Conservation (phyloP, 2,797 vertebrate species). For the Microtus agrestis region DNA sequence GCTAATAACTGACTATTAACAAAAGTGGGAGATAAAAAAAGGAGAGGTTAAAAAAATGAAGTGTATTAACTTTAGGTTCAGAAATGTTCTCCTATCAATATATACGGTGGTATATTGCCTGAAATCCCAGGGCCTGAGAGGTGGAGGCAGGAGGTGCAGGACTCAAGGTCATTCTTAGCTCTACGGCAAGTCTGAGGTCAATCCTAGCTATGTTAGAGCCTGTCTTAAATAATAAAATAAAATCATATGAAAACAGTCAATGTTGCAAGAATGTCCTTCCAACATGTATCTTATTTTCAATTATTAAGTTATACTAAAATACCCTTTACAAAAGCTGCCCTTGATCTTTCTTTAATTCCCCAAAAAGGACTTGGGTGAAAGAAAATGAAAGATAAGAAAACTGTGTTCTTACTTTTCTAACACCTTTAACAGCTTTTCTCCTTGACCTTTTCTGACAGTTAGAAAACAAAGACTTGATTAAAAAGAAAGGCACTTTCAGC, state of each 20-base stretch:
- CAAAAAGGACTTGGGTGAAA: background rate
- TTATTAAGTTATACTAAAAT: constrained; percentile 63
- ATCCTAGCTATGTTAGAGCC: background rate
- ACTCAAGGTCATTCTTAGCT: background rate
- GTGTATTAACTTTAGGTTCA: constrained; percentile 12
- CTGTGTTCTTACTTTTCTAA: constrained; percentile 43
- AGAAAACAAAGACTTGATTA: constrained; percentile 69
- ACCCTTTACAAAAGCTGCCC: constrained; percentile 45
- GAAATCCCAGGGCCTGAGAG: background rate
- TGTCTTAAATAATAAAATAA: background rate
- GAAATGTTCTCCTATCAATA: background rate
- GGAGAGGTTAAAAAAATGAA: background rate
- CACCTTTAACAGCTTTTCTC: constrained; percentile 58
- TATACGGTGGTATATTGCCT: background rate
- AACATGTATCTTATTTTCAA: constrained; percentile 57
- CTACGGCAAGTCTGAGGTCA: background rate
- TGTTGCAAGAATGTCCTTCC: constrained; percentile 49
- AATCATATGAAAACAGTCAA: background rate
- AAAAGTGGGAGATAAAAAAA: background rate
- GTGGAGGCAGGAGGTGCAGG: background rate
- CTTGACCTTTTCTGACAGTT: constrained; percentile 60
- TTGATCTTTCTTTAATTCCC: background rate
- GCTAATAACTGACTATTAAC: background rate
- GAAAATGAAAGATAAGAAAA: constrained; percentile 33
- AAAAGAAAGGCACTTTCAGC: constrained; percentile 58